phyloP scores from a whole-genome alignment of 2,888 invertebrate species.

The Galeruca laticollis region DNA sequence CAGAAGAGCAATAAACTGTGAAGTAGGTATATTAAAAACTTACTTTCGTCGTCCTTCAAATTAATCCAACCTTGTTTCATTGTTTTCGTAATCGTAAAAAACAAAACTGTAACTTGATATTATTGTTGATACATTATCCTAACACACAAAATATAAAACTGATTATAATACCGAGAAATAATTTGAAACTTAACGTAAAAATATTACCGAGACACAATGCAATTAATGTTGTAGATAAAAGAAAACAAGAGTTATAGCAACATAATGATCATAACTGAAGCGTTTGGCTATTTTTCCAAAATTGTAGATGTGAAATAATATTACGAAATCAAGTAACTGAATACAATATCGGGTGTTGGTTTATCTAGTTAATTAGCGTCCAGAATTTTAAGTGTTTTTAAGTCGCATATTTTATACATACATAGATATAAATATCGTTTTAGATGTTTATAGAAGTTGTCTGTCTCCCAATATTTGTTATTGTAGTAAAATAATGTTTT shows the following conservation, averaged over 20 bases:
- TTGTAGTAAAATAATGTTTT: background rate
- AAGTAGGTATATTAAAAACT: background rate
- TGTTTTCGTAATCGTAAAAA: background rate
- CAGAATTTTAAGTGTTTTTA: background rate
- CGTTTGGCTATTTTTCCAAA: background rate
- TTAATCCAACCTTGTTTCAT: background rate
- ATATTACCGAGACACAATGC: background rate
- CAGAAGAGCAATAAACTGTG: too few species aligned
- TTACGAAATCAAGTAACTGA: background rate
- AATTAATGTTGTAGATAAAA: too few species aligned
- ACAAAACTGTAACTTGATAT: background rate
- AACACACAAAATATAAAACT: background rate
- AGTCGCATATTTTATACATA: background rate
- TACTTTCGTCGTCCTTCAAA: background rate
- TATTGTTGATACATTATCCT: background rate
- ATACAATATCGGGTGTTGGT: conserved; percentile 3
- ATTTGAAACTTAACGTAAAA: background rate
- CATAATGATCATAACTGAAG: too few species aligned
- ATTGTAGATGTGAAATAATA: background rate
- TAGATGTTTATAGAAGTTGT: background rate
- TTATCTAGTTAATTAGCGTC: conserved; percentile 11
- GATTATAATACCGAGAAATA: background rate
- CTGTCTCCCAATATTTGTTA: background rate
- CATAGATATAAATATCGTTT: background rate
- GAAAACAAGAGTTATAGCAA: too few species aligned